A percentile compares a stretch with the other conserved stretches of the same genome.
Conservation (phyloP, 92 coral and sea anemone genomes). For the Nematostella vectensis region DNA sequence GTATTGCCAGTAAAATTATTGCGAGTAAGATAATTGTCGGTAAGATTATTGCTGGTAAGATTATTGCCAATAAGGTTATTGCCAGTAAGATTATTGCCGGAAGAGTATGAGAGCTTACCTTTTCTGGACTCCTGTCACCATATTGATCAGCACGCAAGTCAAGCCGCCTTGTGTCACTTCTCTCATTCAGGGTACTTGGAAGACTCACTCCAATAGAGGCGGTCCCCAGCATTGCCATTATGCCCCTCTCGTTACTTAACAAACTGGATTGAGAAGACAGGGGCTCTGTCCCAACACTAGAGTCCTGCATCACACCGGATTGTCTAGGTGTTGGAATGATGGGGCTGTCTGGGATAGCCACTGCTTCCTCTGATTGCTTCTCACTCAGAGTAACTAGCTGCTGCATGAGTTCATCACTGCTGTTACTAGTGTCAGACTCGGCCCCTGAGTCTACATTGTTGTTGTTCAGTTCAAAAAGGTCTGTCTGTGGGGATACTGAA, state of each 20-base stretch:
- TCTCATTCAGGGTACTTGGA: neutral
- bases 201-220: conserved; percentile 24
- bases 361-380: conserved; percentile 54
- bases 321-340: neutral
- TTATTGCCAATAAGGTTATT: no score
- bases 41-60: no score
- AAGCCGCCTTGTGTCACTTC: conserved; percentile 8
- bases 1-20: no score
- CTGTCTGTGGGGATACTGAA: conserved; percentile 15
- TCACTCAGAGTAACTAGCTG: conserved; percentile 51
- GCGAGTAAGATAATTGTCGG: no score
- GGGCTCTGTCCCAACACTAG: neutral
- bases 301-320: neutral
- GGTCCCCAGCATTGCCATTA: conserved; percentile 8
- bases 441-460: conserved; percentile 32
- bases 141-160: conserved; percentile 18
- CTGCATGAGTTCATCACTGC: conserved; percentile 48
- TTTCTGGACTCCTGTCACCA: neutral
- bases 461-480: conserved; percentile 18
- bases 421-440: conserved; percentile 27
- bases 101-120: no score
- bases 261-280: conserved; percentile 4
- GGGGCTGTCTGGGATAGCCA: conserved; percentile 2
- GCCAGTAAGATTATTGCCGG: no score
- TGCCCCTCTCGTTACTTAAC: conserved; percentile 7